A percentile compares a stretch with the other conserved stretches of the same genome.
Conservation (phyloP, 2,113 vertebrate species). For the Lathamus discolor region DNA sequence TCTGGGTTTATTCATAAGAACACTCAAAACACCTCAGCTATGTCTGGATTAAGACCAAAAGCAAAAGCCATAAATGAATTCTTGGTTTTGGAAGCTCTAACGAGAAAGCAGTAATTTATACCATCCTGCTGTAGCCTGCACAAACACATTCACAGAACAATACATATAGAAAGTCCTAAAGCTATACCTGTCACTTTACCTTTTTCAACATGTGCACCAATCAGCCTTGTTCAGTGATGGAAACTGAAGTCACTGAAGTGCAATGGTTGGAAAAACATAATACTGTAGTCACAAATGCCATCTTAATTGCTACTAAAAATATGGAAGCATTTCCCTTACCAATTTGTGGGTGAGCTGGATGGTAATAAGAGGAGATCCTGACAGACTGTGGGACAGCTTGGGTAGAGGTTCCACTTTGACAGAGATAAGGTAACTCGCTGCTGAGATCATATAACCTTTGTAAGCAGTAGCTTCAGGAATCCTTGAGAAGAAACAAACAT, state of each 20-base stretch:
- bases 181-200: neutral
- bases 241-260: neutral
- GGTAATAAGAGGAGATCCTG: conserved; percentile 84
- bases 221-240: neutral
- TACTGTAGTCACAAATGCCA: neutral
- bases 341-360: conserved; percentile 84
- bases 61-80: neutral
- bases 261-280: neutral
- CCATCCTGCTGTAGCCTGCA: neutral
- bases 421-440: conserved; percentile 87
- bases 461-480: conserved; percentile 80
- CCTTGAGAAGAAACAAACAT: conserved; percentile 51
- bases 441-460: conserved; percentile 80
- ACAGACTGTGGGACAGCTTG: conserved; percentile 82
- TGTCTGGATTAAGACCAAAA: neutral
- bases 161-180: neutral
- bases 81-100: fast-evolving
- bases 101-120: neutral
- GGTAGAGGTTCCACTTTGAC: conserved; percentile 88
- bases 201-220: fast-evolving
- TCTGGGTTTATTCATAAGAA: neutral
- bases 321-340: conserved; percentile 72
- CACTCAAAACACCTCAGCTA: neutral
- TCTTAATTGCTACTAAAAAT: neutral
- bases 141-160: neutral